Percentiles rank a stretch among this genome's conserved stretches.
These are phyloP conservation scores for Romanogobio albipinnatus DNA, from an alignment of 2,113 vertebrate species.

Conservation along the genomic window DNA sequence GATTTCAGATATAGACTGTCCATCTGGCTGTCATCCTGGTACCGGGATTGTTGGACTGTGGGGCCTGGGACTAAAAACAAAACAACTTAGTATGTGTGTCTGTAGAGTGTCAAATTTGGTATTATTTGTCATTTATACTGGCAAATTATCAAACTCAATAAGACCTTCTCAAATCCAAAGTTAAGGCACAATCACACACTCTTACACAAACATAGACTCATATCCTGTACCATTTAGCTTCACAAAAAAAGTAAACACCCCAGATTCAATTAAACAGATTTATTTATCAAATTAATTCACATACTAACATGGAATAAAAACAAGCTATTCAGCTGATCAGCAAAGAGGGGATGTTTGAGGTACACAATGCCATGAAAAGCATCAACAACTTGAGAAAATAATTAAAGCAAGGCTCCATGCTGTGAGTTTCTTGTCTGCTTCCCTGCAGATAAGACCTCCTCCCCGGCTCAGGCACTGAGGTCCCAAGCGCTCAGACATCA, in stretches of 20 bases:
- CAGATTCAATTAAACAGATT: background rate
- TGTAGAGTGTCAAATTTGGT: background rate
- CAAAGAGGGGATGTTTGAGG: slow-evolving; percentile 34
- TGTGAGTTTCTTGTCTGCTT: slow-evolving; percentile 54
- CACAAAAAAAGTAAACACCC: background rate
- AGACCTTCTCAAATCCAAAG: background rate
- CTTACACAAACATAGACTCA: slow-evolving; percentile 7
- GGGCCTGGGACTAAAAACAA: slow-evolving; percentile 26
- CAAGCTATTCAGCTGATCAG: slow-evolving; percentile 26
- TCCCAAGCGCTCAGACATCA: background rate
- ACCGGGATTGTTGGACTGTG: background rate
- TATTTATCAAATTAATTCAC: background rate
- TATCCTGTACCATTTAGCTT: background rate
- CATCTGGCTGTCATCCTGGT: slow-evolving; percentile 48
- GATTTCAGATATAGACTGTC: slow-evolving; percentile 80
- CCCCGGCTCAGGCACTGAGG: slow-evolving; percentile 20
- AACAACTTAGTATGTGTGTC: background rate
- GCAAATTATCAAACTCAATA: background rate
- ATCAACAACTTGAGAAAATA: slow-evolving; percentile 53
- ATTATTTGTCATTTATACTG: slow-evolving; percentile 11
- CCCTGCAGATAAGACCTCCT: slow-evolving; percentile 56
- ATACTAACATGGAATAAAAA: slow-evolving; percentile 36
- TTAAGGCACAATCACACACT: background rate
- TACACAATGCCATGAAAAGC: slow-evolving; percentile 51
- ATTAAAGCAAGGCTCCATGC: slow-evolving; percentile 45